Base-by-base conservation (phyloP, 2,888 invertebrate species). In the Temnothorax ravouxi region DNA sequence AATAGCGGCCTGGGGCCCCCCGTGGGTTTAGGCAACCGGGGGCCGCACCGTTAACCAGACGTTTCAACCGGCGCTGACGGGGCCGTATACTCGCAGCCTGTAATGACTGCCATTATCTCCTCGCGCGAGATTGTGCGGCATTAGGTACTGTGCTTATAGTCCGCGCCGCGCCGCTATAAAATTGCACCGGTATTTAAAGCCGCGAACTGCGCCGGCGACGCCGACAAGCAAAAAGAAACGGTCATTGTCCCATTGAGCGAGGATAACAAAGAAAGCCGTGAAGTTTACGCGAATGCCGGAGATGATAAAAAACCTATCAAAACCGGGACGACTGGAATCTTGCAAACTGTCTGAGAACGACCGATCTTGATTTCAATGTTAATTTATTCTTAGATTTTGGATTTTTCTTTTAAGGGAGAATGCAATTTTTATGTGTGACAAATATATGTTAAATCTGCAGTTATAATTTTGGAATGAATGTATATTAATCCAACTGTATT, bases 41-140 rank as follows among this genome's bases (percentile, higher is more conserved):
- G 2, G 29, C 66, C 6, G 66, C 66, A 89, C 89, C 89, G 90
- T 89, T 89, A 89, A 84, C 84, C 84, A 86, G 75, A 80, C 18
- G 29, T 41, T 77, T 82, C 66, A 72, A 80, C 72, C 81, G 47
- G 34, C 5, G 5, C 34, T 2, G 34, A 6, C 34, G 34, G 6
- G 34, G 62, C n/a, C 71, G 25, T 67, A 77, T 61, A 64, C 18
- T 50, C 54, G 34, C 61, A 15, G 52, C 5, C 13, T 52, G 47
- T 81, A 83, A 84, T 79, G 77, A 75, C 54, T 52, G 21, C 54
- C 34, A 80, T 86, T 87, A 84, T 82, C n/a, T 64, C 77, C 61
- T 74, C 29, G 54, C 29, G 56, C 56, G 38, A 72, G 59, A 80
- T 72, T 34, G 72, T 59, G 34, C 41, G 44, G 41, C 29, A 34